These are phyloP conservation scores for Leucophora obtusa DNA, from an alignment of 2,888 invertebrate genomes.

Conservation along the genomic window DNA sequence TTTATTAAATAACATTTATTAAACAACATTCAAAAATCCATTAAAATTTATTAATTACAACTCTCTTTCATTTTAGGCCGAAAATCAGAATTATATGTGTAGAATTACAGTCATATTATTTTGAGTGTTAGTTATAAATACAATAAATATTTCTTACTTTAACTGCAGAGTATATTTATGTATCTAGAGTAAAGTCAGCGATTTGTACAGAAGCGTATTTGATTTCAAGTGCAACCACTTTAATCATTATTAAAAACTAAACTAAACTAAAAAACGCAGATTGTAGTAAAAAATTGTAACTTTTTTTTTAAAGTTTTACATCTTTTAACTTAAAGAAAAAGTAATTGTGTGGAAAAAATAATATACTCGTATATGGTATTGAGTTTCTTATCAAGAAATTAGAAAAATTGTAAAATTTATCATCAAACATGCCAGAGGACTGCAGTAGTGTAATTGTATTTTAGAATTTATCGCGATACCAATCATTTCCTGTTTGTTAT, in stretches of 20 bases:
- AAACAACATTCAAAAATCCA: too few relatives aligned
- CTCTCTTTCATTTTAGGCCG: background rate
- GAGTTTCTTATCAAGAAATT: conserved; percentile 2
- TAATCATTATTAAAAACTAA: conserved; percentile 49
- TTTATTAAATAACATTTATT: too few relatives aligned
- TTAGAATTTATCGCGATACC: background rate
- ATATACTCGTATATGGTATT: background rate
- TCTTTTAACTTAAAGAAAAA: background rate
- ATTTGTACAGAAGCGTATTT: conserved; percentile 48
- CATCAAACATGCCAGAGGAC: background rate
- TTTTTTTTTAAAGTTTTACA: too few relatives aligned
- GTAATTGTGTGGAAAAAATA: background rate
- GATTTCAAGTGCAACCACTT: conserved; percentile 65
- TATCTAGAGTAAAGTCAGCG: background rate
- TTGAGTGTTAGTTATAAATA: too few relatives aligned
- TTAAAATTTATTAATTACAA: too few relatives aligned
- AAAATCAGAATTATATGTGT: background rate
- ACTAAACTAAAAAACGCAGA: conserved; percentile 33
- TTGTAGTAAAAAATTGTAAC: background rate
- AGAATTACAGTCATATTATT: too few relatives aligned
- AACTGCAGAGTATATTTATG: background rate
- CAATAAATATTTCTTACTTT: too few relatives aligned
- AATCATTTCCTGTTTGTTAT: background rate
- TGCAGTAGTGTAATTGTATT: background rate
- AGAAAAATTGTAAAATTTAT: conserved; percentile 3